These are phyloP conservation scores for Aphodius sticticus DNA, from an alignment of 2,888 invertebrate species.

Conservation along the genomic window DNA sequence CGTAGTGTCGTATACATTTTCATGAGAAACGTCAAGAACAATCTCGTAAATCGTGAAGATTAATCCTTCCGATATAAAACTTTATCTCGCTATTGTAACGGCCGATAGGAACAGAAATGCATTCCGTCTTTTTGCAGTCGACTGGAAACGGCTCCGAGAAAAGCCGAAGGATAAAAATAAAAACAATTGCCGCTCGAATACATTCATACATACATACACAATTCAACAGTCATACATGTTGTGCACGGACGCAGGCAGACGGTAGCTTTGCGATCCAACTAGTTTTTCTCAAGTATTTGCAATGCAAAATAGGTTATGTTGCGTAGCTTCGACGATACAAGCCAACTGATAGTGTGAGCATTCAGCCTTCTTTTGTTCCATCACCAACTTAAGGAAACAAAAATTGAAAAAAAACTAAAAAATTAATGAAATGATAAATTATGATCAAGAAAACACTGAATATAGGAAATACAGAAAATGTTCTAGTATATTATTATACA, in stretches of 20 bases:
- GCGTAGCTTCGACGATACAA: not conserved
- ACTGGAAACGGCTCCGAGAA: not conserved
- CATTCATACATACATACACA: not conserved
- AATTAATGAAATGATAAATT: no score
- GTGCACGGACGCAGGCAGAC: not conserved
- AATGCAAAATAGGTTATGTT: not conserved
- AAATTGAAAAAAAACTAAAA: not conserved
- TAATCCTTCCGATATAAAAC: not conserved
- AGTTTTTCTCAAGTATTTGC: not conserved
- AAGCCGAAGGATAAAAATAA: not conserved
- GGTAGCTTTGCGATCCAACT: not conserved
- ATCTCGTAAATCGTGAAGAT: not conserved
- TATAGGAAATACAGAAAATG: no score
- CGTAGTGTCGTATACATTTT: not conserved
- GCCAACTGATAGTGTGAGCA: not conserved
- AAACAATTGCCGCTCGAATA: not conserved
- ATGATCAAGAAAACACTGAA: no score
- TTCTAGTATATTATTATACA: no score
- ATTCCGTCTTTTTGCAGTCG: not conserved
- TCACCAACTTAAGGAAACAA: not conserved
- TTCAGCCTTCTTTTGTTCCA: not conserved
- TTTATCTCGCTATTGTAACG: not conserved
- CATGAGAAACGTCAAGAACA: not conserved
- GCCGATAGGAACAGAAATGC: not conserved
- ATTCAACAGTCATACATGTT: not conserved